phyloP scores from a whole-genome alignment of 2,797 vertebrate genomes.

The Brachymystax lenok region DNA sequence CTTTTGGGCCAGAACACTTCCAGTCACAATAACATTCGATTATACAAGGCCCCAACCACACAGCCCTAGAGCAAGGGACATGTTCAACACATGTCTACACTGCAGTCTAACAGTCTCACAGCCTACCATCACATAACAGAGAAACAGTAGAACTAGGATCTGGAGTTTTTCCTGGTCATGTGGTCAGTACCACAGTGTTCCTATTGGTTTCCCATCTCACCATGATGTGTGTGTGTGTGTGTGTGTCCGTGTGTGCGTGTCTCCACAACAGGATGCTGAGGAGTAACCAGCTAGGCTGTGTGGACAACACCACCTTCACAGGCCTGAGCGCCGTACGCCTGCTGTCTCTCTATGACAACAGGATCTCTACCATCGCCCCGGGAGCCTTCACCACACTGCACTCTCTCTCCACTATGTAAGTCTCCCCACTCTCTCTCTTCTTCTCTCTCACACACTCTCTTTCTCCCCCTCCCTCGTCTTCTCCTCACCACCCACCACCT shows the following conservation, averaged over 20 bases:
- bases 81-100: not conserved
- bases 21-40: not conserved
- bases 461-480: slow-evolving; percentile 16
- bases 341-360: slow-evolving; percentile 96
- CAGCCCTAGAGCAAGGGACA: not conserved
- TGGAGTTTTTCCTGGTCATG: not conserved
- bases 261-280: slow-evolving; percentile 87
- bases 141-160: not conserved
- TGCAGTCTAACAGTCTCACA: not conserved
- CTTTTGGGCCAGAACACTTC: not conserved
- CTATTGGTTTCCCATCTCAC: not conserved
- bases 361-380: slow-evolving; percentile 91
- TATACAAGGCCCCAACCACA: not conserved
- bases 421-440: slow-evolving; percentile 14
- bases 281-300: slow-evolving; percentile 96
- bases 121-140: not conserved
- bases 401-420: slow-evolving; percentile 96
- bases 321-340: slow-evolving; percentile 95
- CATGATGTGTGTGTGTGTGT: not conserved
- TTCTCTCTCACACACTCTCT: no score
- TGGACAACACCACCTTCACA: slow-evolving; percentile 92
- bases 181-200: not conserved
- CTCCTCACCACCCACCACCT: not conserved
- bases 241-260: slow-evolving; percentile 13
- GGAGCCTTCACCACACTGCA: slow-evolving; percentile 94